Evolutionary conservation across 1,140 invertebrate genomes (phyloP).

Genomic region (Diuraphis noxia): DNA sequence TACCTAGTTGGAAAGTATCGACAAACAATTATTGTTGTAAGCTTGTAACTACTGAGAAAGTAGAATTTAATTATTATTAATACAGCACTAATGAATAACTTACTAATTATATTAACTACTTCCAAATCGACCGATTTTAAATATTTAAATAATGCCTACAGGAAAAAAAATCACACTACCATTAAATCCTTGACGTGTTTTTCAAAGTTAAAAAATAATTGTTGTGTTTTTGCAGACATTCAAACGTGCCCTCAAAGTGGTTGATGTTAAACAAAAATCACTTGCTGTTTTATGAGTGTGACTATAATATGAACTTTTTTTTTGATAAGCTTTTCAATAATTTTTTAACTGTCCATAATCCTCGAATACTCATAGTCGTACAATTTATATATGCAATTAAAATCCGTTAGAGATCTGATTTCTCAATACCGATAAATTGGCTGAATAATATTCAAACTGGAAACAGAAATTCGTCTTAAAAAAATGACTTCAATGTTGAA

Average conservation of each 20-base stretch:
- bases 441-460: not conserved
- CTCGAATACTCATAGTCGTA: not conserved
- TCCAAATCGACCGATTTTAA: not conserved
- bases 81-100: not conserved
- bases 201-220: not conserved
- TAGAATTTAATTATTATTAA: not conserved
- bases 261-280: not conserved
- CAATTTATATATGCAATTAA: not conserved
- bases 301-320: not conserved
- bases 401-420: not conserved
- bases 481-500: not conserved
- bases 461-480: not conserved
- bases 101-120: not conserved
- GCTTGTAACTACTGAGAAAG: not conserved
- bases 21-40: not conserved
- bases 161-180: not conserved
- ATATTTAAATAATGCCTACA: not conserved
- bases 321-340: not conserved
- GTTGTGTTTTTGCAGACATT: not conserved
- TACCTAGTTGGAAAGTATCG: slow-evolving; percentile 8
- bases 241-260: not conserved
- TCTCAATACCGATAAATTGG: not conserved
- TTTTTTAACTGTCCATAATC: not conserved
- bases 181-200: not conserved
- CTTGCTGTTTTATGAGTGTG: not conserved